These are phyloP conservation scores for Caenorhabditis sp. DNA, from an alignment of 2,888 invertebrate genomes.

Conservation along the genomic window DNA sequence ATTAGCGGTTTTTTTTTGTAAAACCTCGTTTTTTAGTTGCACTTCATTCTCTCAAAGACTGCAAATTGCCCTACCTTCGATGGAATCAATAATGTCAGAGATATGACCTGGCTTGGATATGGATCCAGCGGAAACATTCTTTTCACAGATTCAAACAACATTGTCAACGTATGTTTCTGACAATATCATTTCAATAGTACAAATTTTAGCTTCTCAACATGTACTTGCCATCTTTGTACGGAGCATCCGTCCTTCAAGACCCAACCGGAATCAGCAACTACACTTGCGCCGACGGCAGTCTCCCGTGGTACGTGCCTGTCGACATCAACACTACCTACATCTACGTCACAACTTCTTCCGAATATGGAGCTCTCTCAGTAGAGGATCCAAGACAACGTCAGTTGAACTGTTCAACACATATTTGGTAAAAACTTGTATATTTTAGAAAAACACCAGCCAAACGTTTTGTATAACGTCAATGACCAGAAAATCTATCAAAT, in stretches of 20 bases:
- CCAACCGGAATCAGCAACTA: slow-evolving; percentile 66
- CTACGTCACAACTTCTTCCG: slow-evolving; percentile 66
- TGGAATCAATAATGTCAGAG: slow-evolving; percentile 39
- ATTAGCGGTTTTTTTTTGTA: too few relatives aligned
- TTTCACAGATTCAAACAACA: too few relatives aligned
- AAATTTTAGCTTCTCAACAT: slow-evolving; percentile 58
- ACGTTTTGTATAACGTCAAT: slow-evolving; percentile 43
- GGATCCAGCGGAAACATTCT: slow-evolving; percentile 70
- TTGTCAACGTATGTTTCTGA: background rate
- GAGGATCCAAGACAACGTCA: slow-evolving; percentile 60
- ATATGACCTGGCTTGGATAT: slow-evolving; percentile 68
- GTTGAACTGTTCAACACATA: too few relatives aligned
- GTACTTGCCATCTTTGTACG: slow-evolving; percentile 69
- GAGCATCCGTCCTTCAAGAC: slow-evolving; percentile 65
- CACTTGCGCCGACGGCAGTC: slow-evolving; percentile 53
- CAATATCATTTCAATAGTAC: background rate
- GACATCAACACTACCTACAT: slow-evolving; percentile 69
- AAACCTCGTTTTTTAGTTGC: slow-evolving; percentile 54
- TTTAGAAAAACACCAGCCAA: slow-evolving; percentile 32
- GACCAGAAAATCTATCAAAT: slow-evolving; percentile 66
- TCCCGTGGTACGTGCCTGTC: slow-evolving; percentile 66
- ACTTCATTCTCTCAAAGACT: slow-evolving; percentile 62
- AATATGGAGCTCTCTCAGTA: slow-evolving; percentile 58
- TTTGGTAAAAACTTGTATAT: background rate
- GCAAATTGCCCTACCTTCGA: slow-evolving; percentile 58